Conservation (phyloP, 2,888 invertebrate species). For the Encarsia formosa region DNA sequence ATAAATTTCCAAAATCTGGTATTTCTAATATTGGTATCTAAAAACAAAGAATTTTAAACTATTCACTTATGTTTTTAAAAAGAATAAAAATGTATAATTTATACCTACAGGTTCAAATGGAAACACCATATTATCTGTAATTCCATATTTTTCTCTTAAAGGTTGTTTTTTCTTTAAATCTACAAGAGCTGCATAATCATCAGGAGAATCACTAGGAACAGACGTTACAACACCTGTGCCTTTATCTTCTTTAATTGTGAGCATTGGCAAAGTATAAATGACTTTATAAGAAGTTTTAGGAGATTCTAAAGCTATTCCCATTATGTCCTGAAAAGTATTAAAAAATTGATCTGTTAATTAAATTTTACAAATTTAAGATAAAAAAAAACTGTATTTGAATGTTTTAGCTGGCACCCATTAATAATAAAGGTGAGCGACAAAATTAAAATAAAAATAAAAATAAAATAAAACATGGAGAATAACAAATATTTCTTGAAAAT, state of each 20-base stretch:
- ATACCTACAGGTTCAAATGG: slow-evolving; percentile 62
- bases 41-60: slow-evolving; percentile 9
- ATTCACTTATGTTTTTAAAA: background rate
- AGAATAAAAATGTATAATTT: background rate
- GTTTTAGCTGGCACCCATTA: too few species aligned
- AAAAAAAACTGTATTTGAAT: too few species aligned
- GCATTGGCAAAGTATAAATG: slow-evolving; percentile 94
- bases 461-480: background rate
- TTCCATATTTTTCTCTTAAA: slow-evolving; percentile 86
- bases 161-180: slow-evolving; percentile 94
- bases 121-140: slow-evolving; percentile 76
- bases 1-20: slow-evolving; percentile 81
- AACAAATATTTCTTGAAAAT: slow-evolving; percentile 1
- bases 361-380: background rate
- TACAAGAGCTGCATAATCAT: slow-evolving; percentile 92
- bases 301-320: slow-evolving; percentile 80
- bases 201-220: slow-evolving; percentile 97
- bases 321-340: slow-evolving; percentile 60
- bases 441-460: slow-evolving; percentile 1
- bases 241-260: slow-evolving; percentile 96
- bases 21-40: slow-evolving; percentile 85
- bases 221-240: slow-evolving; percentile 98
- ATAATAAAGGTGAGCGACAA: too few species aligned
- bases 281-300: slow-evolving; percentile 78
- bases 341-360: too few species aligned